These are phyloP conservation scores for cattle (Bos taurus) DNA, from an alignment of 2,113 vertebrate species.

Conservation along the genomic window ARS-UCD2.0 NC_037348.1:28044001-28044500, in stretches of 20 bases:
- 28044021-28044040: background rate
- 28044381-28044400: background rate
- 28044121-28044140: background rate
- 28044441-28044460: background rate
- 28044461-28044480: background rate
- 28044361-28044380: background rate
- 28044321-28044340: fast-evolving
- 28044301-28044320: background rate
- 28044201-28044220: background rate
- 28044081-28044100: no score
- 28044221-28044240: background rate
- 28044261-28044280: background rate
- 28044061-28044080: background rate
- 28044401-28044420: background rate
- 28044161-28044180: background rate
- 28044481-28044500: background rate
- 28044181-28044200: background rate
- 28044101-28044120: background rate
- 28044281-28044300: no score
- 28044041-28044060: background rate
- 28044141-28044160: background rate
- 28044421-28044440: background rate
- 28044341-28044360: background rate
- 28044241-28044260: background rate
- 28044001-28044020: background rate